phyloP scores from a whole-genome alignment of 2,888 invertebrate species.

The Cataglyphis albicans region DNA sequence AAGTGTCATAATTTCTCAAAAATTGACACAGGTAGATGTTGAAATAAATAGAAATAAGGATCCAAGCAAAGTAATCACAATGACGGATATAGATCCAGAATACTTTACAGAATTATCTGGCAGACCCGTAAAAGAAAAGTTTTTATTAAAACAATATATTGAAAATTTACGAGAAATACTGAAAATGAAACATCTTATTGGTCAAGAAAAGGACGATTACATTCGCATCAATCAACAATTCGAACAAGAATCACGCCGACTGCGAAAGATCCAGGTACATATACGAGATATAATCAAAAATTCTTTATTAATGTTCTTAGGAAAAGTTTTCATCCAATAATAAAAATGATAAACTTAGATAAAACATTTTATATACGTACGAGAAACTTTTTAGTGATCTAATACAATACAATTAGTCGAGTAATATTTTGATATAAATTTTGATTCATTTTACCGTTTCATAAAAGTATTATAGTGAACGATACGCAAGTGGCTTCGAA shows the following conservation, averaged over 20 bases:
- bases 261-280: slow-evolving; percentile 85
- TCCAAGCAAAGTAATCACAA: slow-evolving; percentile 87
- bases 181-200: slow-evolving; percentile 87
- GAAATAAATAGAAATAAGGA: slow-evolving; percentile 83
- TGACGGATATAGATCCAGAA: slow-evolving; percentile 89
- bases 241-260: slow-evolving; percentile 87
- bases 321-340: not conserved
- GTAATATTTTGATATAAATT: slow-evolving; percentile 1
- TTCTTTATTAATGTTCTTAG: not conserved
- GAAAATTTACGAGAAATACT: slow-evolving; percentile 87
- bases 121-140: slow-evolving; percentile 88
- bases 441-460: not conserved
- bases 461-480: slow-evolving; percentile 82
- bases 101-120: slow-evolving; percentile 89
- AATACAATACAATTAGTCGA: not conserved
- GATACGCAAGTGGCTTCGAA: slow-evolving; percentile 88
- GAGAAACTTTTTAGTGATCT: not conserved
- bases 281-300: slow-evolving; percentile 8
- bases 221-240: slow-evolving; percentile 88
- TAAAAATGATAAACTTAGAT: too few species aligned
- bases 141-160: slow-evolving; percentile 88
- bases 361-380: not conserved
- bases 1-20: not conserved
- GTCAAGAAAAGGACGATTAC: slow-evolving; percentile 86
- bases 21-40: slow-evolving; percentile 72